phyloP scores from a whole-genome alignment of 1,140 invertebrate species.

The Pogonomyrmex barbatus region DNA sequence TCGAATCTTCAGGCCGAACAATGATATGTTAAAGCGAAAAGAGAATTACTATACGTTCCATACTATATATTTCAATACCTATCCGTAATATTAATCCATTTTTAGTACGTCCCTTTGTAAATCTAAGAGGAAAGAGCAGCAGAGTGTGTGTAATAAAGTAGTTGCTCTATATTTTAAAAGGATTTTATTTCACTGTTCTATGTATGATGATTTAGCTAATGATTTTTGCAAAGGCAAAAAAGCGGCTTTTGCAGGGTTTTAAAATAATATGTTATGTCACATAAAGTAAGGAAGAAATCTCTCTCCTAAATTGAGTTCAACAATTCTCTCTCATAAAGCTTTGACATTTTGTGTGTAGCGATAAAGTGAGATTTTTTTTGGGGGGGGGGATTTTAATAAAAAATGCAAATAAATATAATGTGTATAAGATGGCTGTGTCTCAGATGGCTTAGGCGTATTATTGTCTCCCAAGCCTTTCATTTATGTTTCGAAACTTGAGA shows the following conservation, averaged over 20 bases:
- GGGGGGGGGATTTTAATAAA: constrained; percentile 10
- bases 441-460: constrained; percentile 15
- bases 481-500: constrained; percentile 34
- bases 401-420: constrained; percentile 26
- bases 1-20: background rate
- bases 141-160: background rate
- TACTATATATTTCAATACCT: too few relatives aligned
- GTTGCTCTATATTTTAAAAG: background rate
- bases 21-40: too few relatives aligned
- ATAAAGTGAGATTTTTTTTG: background rate
- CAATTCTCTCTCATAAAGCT: background rate
- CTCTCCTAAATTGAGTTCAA: constrained; percentile 1
- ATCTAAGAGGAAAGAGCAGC: background rate
- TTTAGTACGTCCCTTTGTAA: background rate
- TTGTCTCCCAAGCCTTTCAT: constrained; percentile 25
- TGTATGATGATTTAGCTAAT: background rate
- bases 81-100: background rate
- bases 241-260: constrained; percentile 1
- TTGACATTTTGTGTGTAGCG: background rate
- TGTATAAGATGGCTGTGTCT: background rate
- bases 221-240: constrained; percentile 2
- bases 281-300: background rate
- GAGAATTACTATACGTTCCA: too few relatives aligned
- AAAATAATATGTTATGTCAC: background rate
- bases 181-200: constrained; percentile 1